phyloP scores from a whole-genome alignment of 2,797 vertebrate species.

The Apodemus agrarius region DNA sequence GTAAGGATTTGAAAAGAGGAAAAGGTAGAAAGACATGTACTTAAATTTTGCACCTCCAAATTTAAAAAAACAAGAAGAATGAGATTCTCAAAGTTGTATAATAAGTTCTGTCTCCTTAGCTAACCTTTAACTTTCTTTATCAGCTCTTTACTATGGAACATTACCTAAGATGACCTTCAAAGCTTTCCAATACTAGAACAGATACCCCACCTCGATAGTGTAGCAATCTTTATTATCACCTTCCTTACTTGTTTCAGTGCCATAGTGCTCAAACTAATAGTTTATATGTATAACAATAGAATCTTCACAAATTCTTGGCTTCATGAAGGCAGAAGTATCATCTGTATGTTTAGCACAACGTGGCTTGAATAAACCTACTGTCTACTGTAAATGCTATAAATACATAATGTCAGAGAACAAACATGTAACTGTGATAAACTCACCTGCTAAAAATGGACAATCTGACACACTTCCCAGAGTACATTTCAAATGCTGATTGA shows the following conservation, averaged over 20 bases:
- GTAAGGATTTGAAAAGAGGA: too few relatives aligned
- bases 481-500: not conserved
- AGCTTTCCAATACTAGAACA: not conserved
- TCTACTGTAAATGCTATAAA: not conserved
- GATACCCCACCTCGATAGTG: too few relatives aligned
- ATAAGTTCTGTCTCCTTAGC: not conserved
- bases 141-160: not conserved
- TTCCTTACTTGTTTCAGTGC: not conserved
- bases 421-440: not conserved
- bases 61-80: too few relatives aligned
- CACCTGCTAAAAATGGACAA: not conserved
- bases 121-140: not conserved
- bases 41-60: too few relatives aligned
- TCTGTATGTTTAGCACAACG: not conserved
- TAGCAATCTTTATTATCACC: not conserved
- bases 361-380: not conserved
- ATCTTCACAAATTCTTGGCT: not conserved
- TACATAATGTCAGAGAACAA: not conserved
- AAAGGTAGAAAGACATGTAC: not conserved
- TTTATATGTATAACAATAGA: not conserved
- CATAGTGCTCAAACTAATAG: not conserved
- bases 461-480: not conserved
- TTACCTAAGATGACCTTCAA: not conserved
- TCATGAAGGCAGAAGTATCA: not conserved
- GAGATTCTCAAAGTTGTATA: not conserved